Evolutionary conservation across 2,797 vertebrate species (phyloP), one percentile per base, ranked within the genome.

Genomic region (Astyanax mexicanus): DNA sequence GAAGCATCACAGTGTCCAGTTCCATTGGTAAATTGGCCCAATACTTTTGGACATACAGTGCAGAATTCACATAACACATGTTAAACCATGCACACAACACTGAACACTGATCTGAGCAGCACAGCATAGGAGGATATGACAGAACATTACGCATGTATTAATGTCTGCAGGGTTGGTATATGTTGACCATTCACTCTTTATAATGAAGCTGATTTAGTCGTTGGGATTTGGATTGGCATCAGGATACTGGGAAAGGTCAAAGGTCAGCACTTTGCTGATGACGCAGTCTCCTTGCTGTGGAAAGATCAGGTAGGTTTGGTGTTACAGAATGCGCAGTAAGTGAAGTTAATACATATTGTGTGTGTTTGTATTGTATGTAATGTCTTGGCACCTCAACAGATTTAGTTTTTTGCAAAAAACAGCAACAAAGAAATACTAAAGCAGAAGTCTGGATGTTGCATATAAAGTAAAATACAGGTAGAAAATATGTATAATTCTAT

Each of bases 201-300:
- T 65, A 44, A 65, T 44, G 42, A 40, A 27, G 61, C 6, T 29
- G 40, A 44, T 44, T 23, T 65, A 65, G 44, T 97, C 96, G 2
- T 94, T 95, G 3, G 96, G 95, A 85, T 95, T 96, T 2, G 96
- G 95, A 82, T 96, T 95, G 84, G 96, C 94, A 35, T 97, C 96
- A 0, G 94, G 95, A 90, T 96, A 96, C 89, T 94, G 93, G 69
- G 96, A 96, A 69, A 97, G 95, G 90, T 97, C 95, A 84, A 97
- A 97, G 64, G 96, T 97, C 77, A 97, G 90, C 80, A 97, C 96
- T 88, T 97, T 97, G 86, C 96, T 97, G 93, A 97, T 97, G 85
- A 97, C 95, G 81, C 96, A 97, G 80, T 97, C 96, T 81, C 94
- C 94, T 96, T 96, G 96, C 95, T 96, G 79, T 60, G 11, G 45